Evolutionary conservation across 2,888 invertebrate species (phyloP).

Genomic region (Myopa testacea): DNA sequence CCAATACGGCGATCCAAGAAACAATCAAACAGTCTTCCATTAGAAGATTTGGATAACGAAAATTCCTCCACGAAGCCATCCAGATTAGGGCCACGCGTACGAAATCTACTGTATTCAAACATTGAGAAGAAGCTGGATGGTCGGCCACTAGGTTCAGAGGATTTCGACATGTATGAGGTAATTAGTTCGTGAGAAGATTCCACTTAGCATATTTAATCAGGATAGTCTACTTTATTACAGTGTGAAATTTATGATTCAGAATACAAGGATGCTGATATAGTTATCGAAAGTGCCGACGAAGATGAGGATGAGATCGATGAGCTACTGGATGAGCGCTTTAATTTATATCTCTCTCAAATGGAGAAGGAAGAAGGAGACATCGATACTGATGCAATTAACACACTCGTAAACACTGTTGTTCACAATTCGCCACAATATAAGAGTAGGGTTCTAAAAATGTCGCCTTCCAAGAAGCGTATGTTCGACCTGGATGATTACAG

Average conservation of each 20-base stretch:
- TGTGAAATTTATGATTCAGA: background rate
- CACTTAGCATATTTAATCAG: background rate
- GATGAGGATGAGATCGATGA: conserved; percentile 28
- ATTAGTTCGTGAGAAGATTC: background rate
- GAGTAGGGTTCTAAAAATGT: conserved; percentile 24
- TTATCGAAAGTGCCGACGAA: background rate
- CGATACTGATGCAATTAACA: conserved; percentile 15
- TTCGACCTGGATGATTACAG: conserved; percentile 54
- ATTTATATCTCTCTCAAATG: conserved; percentile 32
- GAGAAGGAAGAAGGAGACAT: conserved; percentile 2
- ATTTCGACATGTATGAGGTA: conserved; percentile 11
- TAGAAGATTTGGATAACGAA: background rate
- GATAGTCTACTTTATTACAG: conserved; percentile 1
- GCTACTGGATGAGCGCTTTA: conserved; percentile 55
- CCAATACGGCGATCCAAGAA: background rate
- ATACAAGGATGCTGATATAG: background rate
- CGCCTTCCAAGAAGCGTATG: conserved; percentile 48
- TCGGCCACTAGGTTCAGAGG: background rate
- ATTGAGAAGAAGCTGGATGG: conserved; percentile 24
- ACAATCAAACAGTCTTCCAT: background rate
- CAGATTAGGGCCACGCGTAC: background rate
- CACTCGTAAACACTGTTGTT: background rate
- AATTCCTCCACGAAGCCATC: background rate
- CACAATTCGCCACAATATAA: background rate
- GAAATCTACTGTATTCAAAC: conserved; percentile 2